A percentile compares a stretch with the other conserved stretches of the same genome.
Evolutionary conservation across 2,888 invertebrate genomes (phyloP).

Genomic region (Cancer borealis): DNA sequence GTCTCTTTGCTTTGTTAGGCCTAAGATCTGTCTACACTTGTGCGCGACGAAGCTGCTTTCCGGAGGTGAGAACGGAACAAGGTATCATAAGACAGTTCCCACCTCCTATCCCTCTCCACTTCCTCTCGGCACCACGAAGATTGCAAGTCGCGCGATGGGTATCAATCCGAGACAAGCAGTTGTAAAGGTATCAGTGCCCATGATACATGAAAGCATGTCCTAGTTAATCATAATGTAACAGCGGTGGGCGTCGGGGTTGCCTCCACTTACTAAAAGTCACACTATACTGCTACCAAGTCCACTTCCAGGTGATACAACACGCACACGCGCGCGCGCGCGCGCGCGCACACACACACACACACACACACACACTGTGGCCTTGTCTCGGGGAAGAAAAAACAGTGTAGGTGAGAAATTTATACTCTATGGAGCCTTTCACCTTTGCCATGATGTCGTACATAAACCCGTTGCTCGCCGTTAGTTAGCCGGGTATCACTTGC

Average conservation of each 20-base stretch:
- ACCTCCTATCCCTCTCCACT: neutral
- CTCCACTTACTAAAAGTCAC: neutral
- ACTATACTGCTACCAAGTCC: neutral
- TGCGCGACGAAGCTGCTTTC: neutral
- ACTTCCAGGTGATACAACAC: neutral
- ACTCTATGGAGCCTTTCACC: neutral
- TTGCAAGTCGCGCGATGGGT: neutral
- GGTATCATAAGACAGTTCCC: neutral
- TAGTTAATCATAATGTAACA: neutral
- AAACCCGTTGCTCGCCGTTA: neutral
- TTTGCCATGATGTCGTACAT: neutral
- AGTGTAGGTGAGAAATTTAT: neutral
- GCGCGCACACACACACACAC: conserved; percentile 27
- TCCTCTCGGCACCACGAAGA: neutral
- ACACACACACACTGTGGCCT: neutral
- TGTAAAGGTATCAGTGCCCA: neutral
- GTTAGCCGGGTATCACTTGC: neutral
- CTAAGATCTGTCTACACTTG: neutral
- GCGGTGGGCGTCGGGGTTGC: neutral
- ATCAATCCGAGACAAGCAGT: neutral
- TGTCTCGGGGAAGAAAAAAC: neutral
- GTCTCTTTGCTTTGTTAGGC: no score
- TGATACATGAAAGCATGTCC: neutral
- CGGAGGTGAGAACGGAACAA: neutral
- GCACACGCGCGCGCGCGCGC: conserved; percentile 3